Evolutionary conservation across 1,140 invertebrate species (phyloP).

Genomic region (Zaprionus inermis): DNA sequence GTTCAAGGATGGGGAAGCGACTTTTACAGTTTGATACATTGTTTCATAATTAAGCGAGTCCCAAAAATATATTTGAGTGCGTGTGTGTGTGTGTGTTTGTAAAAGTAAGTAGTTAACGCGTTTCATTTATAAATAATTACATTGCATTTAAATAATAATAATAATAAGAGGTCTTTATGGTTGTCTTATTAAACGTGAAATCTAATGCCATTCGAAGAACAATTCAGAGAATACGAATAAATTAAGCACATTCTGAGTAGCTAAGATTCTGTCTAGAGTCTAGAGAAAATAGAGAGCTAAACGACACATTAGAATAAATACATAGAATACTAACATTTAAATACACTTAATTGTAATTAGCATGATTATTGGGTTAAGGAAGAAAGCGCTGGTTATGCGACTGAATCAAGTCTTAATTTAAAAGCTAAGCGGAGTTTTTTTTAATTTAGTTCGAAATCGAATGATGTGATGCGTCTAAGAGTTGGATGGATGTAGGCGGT

Average conservation of each 20-base stretch:
- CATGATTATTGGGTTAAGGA: conserved; percentile 24
- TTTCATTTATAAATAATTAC: conserved; percentile 47
- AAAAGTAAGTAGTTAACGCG: conserved; percentile 15
- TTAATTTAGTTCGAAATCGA: not conserved
- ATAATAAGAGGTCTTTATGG: conserved; percentile 75
- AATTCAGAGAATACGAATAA: conserved; percentile 30
- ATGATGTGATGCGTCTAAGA: not conserved
- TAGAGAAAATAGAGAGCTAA: conserved; percentile 38
- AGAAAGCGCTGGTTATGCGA: conserved; percentile 25
- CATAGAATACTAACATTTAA: conserved; percentile 34
- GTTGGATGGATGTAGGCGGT: not conserved
- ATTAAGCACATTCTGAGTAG: conserved; percentile 60
- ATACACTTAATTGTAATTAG: conserved; percentile 34
- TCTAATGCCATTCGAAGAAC: conserved; percentile 10
- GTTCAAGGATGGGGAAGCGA: conserved; percentile 35
- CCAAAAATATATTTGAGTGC: conserved; percentile 44
- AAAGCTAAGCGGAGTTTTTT: conserved; percentile 7
- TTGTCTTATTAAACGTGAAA: conserved; percentile 52
- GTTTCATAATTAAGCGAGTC: conserved; percentile 47
- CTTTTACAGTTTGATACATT: conserved; percentile 30
- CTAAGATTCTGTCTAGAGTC: conserved; percentile 52
- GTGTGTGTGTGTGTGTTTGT: conserved; percentile 40
- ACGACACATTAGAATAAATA: conserved; percentile 27
- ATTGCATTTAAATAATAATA: conserved; percentile 59
- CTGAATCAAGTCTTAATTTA: conserved; percentile 15